These are phyloP conservation scores for Platichthys flesus DNA, from an alignment of 2,113 vertebrate species.

Conservation along the genomic window DNA sequence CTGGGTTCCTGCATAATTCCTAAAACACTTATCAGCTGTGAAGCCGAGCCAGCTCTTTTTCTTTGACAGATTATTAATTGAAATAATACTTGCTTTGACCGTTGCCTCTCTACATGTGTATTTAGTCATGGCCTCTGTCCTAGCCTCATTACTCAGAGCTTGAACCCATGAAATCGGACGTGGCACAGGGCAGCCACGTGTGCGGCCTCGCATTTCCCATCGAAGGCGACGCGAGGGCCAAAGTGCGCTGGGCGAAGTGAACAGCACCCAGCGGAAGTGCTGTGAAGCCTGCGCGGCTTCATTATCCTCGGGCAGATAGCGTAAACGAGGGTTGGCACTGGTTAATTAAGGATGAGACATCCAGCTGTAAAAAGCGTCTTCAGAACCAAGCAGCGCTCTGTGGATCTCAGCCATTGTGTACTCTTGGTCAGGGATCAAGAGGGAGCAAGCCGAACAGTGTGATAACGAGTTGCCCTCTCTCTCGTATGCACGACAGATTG, in stretches of 20 bases:
- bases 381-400: constrained; percentile 24
- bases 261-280: constrained; percentile 36
- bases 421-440: constrained; percentile 43
- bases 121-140: constrained; percentile 24
- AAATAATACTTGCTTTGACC: neutral
- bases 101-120: constrained; percentile 18
- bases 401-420: constrained; percentile 28
- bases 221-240: constrained; percentile 51
- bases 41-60: neutral
- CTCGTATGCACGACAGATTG: neutral
- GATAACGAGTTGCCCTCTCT: constrained; percentile 11
- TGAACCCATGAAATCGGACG: constrained; percentile 60
- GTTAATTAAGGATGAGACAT: constrained; percentile 65
- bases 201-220: constrained; percentile 34
- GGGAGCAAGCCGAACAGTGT: constrained; percentile 14
- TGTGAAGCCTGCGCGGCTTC: constrained; percentile 49
- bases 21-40: neutral
- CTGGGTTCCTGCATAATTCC: neutral
- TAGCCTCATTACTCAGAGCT: constrained; percentile 44
- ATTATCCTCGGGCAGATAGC: constrained; percentile 56
- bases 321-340: constrained; percentile 53
- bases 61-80: constrained; percentile 6
- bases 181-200: constrained; percentile 37
- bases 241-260: constrained; percentile 52
- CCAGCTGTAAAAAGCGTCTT: constrained; percentile 55